Evolutionary conservation across 2,797 vertebrate genomes (phyloP), one percentile per base, ranked within the genome.

Genomic region (Loriculus beryllinus): DNA sequence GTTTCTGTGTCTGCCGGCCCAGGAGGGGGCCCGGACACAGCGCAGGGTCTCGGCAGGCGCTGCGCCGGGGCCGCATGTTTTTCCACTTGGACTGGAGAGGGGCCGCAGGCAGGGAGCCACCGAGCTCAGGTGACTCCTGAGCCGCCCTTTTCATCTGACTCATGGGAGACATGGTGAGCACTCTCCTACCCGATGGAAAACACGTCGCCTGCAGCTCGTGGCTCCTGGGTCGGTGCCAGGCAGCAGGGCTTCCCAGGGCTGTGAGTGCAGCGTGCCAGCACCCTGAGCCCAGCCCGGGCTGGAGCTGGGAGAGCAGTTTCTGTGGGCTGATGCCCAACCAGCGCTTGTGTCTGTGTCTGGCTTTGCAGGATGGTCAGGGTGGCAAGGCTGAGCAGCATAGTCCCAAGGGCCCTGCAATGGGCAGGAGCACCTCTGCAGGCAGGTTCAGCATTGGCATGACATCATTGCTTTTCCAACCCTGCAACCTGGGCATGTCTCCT

Each of bases 61-160:
- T 7, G 42, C 1, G 1, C 70, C 3, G 21, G 76, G 65, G 37
- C 56, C 18, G 51, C 72, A 12, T 95, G 71, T 79, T 95, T 95
- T 96, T 93, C 94, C 92, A 70, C 60, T 94, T 31, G 80, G 81
- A 67, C 86, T 90, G 94, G 90, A 96, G 78, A 82, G 86, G 80
- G 93, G 92, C 90, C 0, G 64, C 3, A 67, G 80, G 82, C 92
- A 76, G 82, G 85, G 77, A 71, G 88, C 88, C 17, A 2, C 65
- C 0, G 1, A 75, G 88, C 96, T 96, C 94, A 94, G 95, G 94
- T 96, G 96, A 93, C 78, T 95, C 68, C 87, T 54, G 54, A 79
- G 86, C 93, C 4, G 10, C 78, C 91, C 92, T 88, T 92, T 95
- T 86, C 90, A 57, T 91, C 92, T 88, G 87, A 92, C 88, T 96